These are phyloP conservation scores for Melinaea marsaeus DNA, from an alignment of 2,888 invertebrate species.

Conservation along the genomic window DNA sequence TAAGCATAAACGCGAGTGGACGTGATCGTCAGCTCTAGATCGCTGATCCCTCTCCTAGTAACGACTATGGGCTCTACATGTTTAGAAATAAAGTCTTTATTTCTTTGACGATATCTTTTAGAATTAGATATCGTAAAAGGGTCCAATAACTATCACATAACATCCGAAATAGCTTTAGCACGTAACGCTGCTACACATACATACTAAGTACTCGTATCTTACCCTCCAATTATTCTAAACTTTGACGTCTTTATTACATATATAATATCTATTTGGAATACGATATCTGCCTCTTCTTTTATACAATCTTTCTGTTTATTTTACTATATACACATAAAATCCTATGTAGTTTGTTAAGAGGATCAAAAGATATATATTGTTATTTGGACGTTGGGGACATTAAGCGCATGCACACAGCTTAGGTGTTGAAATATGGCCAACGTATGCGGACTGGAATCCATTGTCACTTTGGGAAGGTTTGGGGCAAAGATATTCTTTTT, in stretches of 20 bases:
- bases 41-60: not conserved
- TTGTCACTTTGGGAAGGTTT: not conserved
- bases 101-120: not conserved
- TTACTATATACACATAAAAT: no score
- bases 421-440: no score
- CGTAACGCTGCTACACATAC: not conserved
- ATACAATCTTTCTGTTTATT: no score
- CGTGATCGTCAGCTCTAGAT: constrained; percentile 11
- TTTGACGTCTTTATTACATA: not conserved
- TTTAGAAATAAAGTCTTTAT: not conserved
- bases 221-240: not conserved
- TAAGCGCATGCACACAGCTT: not conserved
- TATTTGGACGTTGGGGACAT: not conserved
- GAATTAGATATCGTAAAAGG: not conserved
- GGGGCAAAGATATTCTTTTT: not conserved
- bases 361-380: no score
- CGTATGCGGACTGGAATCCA: no score
- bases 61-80: not conserved
- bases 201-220: not conserved
- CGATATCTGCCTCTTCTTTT: no score
- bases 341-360: no score
- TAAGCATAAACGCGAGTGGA: constrained; percentile 10
- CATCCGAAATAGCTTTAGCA: not conserved
- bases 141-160: not conserved
- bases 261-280: not conserved